Percentiles rank a stretch among this genome's conserved stretches.
These are phyloP conservation scores for Xylophagus ater DNA, from an alignment of 2,888 invertebrate genomes.

Conservation along the genomic window DNA sequence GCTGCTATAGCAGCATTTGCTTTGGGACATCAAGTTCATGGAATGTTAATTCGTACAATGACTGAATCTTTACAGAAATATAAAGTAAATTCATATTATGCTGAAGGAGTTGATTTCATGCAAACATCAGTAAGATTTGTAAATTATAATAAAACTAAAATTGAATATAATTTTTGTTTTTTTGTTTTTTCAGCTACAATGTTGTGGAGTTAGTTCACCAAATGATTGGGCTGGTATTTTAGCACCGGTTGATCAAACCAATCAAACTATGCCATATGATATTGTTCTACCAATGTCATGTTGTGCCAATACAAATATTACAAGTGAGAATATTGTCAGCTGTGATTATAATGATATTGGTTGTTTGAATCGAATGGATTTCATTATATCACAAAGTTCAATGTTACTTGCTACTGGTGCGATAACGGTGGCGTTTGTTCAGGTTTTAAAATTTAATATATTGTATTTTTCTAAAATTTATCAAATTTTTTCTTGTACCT, in stretches of 20 bases:
- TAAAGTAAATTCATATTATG: slow-evolving; percentile 46
- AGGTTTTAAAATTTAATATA: no score
- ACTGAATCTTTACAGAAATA: slow-evolving; percentile 50
- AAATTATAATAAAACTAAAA: neutral
- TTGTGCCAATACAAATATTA: slow-evolving; percentile 36
- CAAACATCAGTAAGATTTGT: slow-evolving; percentile 54
- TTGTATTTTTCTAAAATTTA: no score
- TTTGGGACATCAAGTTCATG: slow-evolving; percentile 49
- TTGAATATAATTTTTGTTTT: neutral
- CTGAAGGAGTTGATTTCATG: slow-evolving; percentile 60
- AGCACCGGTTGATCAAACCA: slow-evolving; percentile 5
- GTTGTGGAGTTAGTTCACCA: slow-evolving; percentile 53
- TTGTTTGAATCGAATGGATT: slow-evolving; percentile 49
- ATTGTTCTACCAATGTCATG: slow-evolving; percentile 54
- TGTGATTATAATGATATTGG: slow-evolving; percentile 39
- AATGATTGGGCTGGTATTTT: slow-evolving; percentile 46
- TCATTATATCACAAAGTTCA: slow-evolving; percentile 57
- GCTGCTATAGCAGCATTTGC: slow-evolving; percentile 73
- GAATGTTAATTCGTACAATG: slow-evolving; percentile 48
- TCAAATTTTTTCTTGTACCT: neutral
- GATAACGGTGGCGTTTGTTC: slow-evolving; percentile 67
- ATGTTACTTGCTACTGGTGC: slow-evolving; percentile 63
- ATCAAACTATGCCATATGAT: slow-evolving; percentile 29
- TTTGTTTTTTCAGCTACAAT: slow-evolving; percentile 46
- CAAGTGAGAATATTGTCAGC: no score